These are phyloP conservation scores for Chloropsis cyanopogon DNA, from an alignment of 2,113 vertebrate genomes.

Conservation along the genomic window DNA sequence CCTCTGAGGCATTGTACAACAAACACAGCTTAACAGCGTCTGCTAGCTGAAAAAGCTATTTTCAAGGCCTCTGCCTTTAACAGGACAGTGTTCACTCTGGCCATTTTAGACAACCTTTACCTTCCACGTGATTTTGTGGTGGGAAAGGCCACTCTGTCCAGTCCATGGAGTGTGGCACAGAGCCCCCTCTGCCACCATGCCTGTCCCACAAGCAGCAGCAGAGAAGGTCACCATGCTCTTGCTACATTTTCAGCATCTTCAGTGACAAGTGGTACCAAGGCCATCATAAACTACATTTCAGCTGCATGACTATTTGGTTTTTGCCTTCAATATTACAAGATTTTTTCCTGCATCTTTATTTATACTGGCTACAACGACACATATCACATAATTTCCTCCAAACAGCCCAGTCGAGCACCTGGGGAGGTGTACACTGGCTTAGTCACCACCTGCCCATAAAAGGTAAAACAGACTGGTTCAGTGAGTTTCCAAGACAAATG, in stretches of 20 bases:
- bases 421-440: not conserved
- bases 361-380: not conserved
- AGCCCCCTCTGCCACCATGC: not conserved
- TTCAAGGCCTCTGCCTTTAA: not conserved
- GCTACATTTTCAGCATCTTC: not conserved
- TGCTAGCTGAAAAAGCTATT: not conserved
- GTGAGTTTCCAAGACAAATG: not conserved
- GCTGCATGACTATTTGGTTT: not conserved
- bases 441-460: not conserved
- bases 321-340: not conserved
- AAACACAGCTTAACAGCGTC: not conserved
- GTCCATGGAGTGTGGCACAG: accelerated
- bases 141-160: not conserved
- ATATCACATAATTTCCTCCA: not conserved
- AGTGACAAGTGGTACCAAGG: not conserved
- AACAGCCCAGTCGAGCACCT: not conserved
- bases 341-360: not conserved
- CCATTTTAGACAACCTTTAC: not conserved
- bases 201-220: not conserved
- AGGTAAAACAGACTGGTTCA: not conserved
- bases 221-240: accelerated
- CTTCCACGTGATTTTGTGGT: accelerated
- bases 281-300: not conserved
- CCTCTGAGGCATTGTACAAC: too few species aligned
- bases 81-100: not conserved